These are phyloP conservation scores for Meloidogyne chitwoodi DNA, from an alignment of 1,140 invertebrate genomes.

Conservation along the genomic window DNA sequence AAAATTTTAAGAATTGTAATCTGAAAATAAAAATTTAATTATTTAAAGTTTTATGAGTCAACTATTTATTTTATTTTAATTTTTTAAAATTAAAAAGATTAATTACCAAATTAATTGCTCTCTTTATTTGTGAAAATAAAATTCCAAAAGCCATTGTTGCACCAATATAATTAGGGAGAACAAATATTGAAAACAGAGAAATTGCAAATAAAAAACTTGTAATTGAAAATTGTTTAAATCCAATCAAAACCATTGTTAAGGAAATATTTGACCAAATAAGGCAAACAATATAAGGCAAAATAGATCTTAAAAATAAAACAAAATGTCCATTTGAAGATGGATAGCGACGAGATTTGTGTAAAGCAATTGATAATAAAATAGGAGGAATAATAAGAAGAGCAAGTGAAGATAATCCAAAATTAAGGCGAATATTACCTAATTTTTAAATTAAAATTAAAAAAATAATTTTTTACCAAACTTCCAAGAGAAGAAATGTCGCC, in stretches of 20 bases:
- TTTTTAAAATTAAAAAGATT: neutral
- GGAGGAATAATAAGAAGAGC: slow-evolving; percentile 38
- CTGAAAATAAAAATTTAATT: slow-evolving; percentile 44
- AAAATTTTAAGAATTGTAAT: slow-evolving; percentile 40
- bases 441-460: neutral
- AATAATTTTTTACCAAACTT: slow-evolving; percentile 30
- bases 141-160: slow-evolving; percentile 36
- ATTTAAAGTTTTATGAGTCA: no score
- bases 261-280: slow-evolving; percentile 50
- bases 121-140: slow-evolving; percentile 40
- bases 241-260: slow-evolving; percentile 51
- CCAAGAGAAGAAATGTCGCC: slow-evolving; percentile 45
- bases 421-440: slow-evolving; percentile 32
- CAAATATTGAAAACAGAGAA: slow-evolving; percentile 43
- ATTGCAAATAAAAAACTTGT: slow-evolving; percentile 40
- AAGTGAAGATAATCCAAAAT: slow-evolving; percentile 37
- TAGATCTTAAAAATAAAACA: slow-evolving; percentile 19
- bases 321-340: neutral
- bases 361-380: slow-evolving; percentile 44
- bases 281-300: slow-evolving; percentile 49
- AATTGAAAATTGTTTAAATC: slow-evolving; percentile 39
- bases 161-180: slow-evolving; percentile 41
- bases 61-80: no score
- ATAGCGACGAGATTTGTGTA: neutral
- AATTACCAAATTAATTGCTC: slow-evolving; percentile 47